Percentiles rank a stretch among this genome's conserved stretches.
Conservation (phyloP, 2,113 vertebrate genomes). For the Oplegnathus fasciatus region DNA sequence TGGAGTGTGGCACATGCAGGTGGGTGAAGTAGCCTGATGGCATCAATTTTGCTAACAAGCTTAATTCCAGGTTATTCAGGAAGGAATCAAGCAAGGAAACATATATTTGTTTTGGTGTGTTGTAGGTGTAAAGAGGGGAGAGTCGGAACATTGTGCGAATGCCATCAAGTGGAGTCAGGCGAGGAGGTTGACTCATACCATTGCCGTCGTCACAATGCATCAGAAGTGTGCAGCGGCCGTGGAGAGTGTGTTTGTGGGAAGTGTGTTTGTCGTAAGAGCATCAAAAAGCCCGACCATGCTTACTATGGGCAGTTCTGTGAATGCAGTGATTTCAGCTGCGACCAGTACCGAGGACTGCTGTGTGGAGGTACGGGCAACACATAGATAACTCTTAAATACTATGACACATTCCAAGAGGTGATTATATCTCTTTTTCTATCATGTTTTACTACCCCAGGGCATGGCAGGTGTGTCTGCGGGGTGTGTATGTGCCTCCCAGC, state of each 20-base stretch:
- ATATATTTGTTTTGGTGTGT: conserved; percentile 4
- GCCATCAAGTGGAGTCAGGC: background rate
- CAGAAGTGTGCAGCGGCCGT: conserved; percentile 27
- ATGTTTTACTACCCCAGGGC: conserved; percentile 12
- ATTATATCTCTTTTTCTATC: background rate
- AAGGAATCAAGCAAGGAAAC: background rate
- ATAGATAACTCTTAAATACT: background rate
- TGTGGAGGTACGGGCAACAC: conserved; percentile 9
- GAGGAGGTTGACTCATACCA: conserved; percentile 7
- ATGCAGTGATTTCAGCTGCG: conserved; percentile 27
- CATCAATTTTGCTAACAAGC: conserved; percentile 36
- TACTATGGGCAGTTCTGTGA: conserved; percentile 13
- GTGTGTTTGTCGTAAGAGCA: conserved; percentile 33
- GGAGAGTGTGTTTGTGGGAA: conserved; percentile 34
- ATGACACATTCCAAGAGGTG: background rate
- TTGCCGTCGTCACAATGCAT: conserved; percentile 10
- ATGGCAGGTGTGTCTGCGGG: conserved; percentile 36
- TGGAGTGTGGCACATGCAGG: conserved; percentile 32
- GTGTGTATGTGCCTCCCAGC: conserved; percentile 18
- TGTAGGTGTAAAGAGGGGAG: conserved; percentile 8
- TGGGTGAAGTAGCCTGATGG: conserved; percentile 39
- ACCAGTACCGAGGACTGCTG: conserved; percentile 16
- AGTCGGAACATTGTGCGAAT: conserved; percentile 10
- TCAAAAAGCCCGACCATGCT: conserved; percentile 1
- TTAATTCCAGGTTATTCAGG: conserved; percentile 30